Evolutionary conservation across 2,888 invertebrate genomes (phyloP), one percentile per base, ranked within the genome.

Genomic region (Pandemis heparana): DNA sequence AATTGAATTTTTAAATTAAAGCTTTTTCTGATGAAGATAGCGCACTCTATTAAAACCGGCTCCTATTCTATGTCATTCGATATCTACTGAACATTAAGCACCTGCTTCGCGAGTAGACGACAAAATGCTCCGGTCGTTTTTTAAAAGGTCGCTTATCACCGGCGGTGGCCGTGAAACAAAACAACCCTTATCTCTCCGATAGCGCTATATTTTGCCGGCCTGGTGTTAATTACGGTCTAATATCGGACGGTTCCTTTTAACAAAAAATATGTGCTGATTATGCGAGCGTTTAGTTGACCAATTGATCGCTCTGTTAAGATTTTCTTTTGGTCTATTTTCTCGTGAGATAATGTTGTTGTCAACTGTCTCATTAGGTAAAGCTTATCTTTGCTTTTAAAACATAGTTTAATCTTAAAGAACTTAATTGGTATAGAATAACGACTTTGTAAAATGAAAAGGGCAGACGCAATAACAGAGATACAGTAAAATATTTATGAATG

Each of bases 221-320:
- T 80, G 82, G 87, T 88, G 90, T 90, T 92, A 92, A 92, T 92
- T 91, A 86, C 83, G 80, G 80, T 79, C 83, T 86, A 85, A 85
- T 86, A 83, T 79, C 78, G 75, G 77, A 75, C 77, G 74, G 77
- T 82, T 73, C 68, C 68, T 79, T 81, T 81, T 81, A 84, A 82
- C 81, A 80, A 73, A 76, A 81, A 76, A 81, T 32, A 78, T 82
- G 84, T 83, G 83, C 74, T 69, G 82, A 84, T 86, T 85, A 80
- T 77, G 77, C 80, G 78, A 83, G 83, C 79, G 75, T 59, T 63
- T 48, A 60, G 70, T 62, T 56, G 59, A 46, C 51, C 61, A 62
- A 46, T n/a, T 56, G 72, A 71, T 76, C 62, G 60, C 43, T 60
- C 39, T 48, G 61, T 46, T 70, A 41, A 63, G 62, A 71, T 68